Percentiles rank a stretch among this genome's conserved stretches.
Evolutionary conservation across 2,797 vertebrate genomes (phyloP).

Genomic region (Sebastes nivosus): DNA sequence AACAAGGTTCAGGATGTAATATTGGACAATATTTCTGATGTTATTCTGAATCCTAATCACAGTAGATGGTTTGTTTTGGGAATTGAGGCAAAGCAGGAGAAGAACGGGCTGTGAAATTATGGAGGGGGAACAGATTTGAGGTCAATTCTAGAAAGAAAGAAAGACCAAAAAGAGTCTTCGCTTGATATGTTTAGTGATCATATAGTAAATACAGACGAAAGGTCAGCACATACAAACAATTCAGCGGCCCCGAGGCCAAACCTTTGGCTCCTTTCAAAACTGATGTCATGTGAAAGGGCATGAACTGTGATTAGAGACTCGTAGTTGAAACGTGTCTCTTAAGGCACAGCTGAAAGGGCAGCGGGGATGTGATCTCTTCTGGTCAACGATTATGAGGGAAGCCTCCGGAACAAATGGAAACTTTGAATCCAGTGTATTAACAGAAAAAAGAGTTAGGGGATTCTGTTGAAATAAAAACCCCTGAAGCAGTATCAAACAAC

Average conservation of each 20-base stretch:
- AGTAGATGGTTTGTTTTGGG: neutral
- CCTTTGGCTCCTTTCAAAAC: conserved; percentile 54
- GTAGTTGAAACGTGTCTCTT: conserved; percentile 58
- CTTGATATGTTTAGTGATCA: conserved; percentile 50
- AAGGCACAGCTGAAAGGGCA: conserved; percentile 55
- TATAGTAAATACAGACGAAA: conserved; percentile 49
- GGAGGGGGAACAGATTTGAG: neutral
- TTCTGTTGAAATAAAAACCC: conserved; percentile 15
- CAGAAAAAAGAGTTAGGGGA: neutral
- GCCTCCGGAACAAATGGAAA: conserved; percentile 33
- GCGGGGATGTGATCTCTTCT: conserved; percentile 46
- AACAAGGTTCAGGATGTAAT: conserved; percentile 15
- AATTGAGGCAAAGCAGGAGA: neutral
- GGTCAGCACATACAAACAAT: conserved; percentile 57
- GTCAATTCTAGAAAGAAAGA: neutral
- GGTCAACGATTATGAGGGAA: conserved; percentile 28
- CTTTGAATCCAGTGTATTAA: conserved; percentile 5
- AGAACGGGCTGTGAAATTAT: neutral
- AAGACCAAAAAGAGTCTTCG: neutral
- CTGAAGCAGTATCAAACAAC: neutral
- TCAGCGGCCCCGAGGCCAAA: conserved; percentile 49
- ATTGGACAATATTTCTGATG: conserved; percentile 1
- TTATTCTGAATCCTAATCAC: conserved; percentile 20
- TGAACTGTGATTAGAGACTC: conserved; percentile 66
- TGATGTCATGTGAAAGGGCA: conserved; percentile 71